Percentiles rank a stretch among this genome's conserved stretches.
Evolutionary conservation across 2,888 invertebrate species (phyloP).

Genomic region (Sinopyrophorus schimmeli): DNA sequence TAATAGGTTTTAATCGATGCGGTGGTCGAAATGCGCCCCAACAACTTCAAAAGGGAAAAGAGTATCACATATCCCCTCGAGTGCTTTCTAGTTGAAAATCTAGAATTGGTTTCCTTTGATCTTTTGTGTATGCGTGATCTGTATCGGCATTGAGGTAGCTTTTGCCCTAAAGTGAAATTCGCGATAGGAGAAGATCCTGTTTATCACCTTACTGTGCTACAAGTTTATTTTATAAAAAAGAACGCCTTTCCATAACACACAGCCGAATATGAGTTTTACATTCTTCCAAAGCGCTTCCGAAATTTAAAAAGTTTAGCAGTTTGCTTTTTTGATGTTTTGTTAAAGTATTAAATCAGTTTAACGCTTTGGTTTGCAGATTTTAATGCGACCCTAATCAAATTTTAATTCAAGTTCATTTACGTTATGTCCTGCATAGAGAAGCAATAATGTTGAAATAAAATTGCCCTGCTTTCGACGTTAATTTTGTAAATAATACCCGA

Average conservation of each 20-base stretch:
- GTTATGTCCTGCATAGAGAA: too few relatives aligned
- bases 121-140: conserved; percentile 24
- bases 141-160: conserved; percentile 19
- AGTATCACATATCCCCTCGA: conserved; percentile 9
- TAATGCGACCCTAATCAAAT: too few relatives aligned
- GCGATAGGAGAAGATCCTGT: conserved; percentile 14
- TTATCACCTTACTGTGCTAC: conserved; percentile 11
- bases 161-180: conserved; percentile 17
- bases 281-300: too few relatives aligned
- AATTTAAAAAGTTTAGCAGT: too few relatives aligned
- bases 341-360: too few relatives aligned
- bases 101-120: conserved; percentile 24
- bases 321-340: too few relatives aligned
- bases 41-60: conserved; percentile 18
- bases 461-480: too few relatives aligned
- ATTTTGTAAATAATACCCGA: too few relatives aligned
- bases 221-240: conserved; percentile 12
- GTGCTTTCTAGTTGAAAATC: conserved; percentile 21
- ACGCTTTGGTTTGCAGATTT: too few relatives aligned
- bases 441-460: too few relatives aligned
- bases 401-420: too few relatives aligned
- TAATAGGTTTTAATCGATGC: conserved; percentile 10
- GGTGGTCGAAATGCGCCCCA: neutral
- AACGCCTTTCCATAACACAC: neutral
- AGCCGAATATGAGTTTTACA: conserved; percentile 1